Base-by-base conservation (phyloP, 2,888 invertebrate genomes). In the Drosophila rubida region DNA sequence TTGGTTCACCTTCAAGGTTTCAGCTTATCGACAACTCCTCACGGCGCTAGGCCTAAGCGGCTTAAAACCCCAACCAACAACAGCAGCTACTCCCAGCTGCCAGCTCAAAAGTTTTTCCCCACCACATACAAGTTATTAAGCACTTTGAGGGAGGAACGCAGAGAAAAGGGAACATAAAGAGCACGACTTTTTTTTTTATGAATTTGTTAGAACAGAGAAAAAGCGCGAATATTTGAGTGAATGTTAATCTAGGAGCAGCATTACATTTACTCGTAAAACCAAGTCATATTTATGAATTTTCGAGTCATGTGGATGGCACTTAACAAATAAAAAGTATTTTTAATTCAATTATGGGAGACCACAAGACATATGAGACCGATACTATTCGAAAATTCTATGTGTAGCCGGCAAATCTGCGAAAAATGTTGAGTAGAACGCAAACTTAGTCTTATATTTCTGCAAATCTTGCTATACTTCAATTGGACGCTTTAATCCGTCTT, bases 41-140 rank as follows among this genome's bases (percentile, higher is more conserved):
- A 66, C 70, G 78, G 78, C 78, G 78, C 78, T 78, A 73, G 60
- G 73, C 60, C 65, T 82, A 82, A 82, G 86, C 82, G 42, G 82
- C 82, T 82, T 82, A 84, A 59, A 13, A 60, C 59, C 53, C 60
- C 74, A 46, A 11, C 32, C 32, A 32, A 32, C 32, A 11, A 32
- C 16, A 4, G 41, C 30, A 27, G 32, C 23, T 32, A 45, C 50
- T 73, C 41, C 35, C 44, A 72, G 61, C 66, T 75, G 73, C 65
- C 69, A 39, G 60, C 73, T 74, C 11, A 41, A 66, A 61, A 50
- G 19, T 62, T 71, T 58, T 55, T 58, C 49, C 49, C 14, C 30
- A 19, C 37, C 35, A 35, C 27, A 59, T 16, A 53, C 22, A 61
- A 65, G 32, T 58, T 65, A 39, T 54, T 57, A 60, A 60, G 46